Evolutionary conservation across 2,888 invertebrate genomes (phyloP), one percentile per base, ranked within the genome.

Genomic region (Epsilonema sp.): DNA sequence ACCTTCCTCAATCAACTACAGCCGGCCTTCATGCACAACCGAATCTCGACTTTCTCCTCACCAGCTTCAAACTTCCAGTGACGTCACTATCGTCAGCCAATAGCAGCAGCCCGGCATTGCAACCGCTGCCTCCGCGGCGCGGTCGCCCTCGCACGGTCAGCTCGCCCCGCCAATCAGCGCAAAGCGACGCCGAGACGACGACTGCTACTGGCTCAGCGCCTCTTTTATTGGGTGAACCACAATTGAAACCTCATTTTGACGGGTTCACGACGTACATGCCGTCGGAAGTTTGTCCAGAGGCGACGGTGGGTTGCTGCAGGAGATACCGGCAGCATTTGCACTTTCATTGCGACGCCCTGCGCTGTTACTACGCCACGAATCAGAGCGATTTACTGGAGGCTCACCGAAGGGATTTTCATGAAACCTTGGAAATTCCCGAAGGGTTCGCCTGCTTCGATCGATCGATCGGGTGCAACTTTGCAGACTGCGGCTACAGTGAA

Each of bases 361-460:
- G 79, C 56, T 89, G 87, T 63, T 78, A 82, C 61, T 84, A 81
- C 58, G 78, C 81, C 11, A 80, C 82, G 1, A 81, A 83, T 62
- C 75, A 78, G 42, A 77, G 80, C 49, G 78, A 79, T 51, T 76
- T 79, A 36, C 74, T 86, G 56, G 75, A 80, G 50, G 76, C 79
- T 56, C 87, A 87, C 62, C 78, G 82, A 66, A 23, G 22, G 23
- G 51, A 51, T 41, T 51, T 51, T 44, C 51, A 51, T 36, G 45
- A 21, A 3, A 77, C 80, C 55, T 75, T 78, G 39, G 80, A 80
- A 55, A 79, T 86, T 46, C 68, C 82, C 36, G 81, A 84, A 43
- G 82, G 83, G 1, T 87, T 83, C 61, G 80, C 82, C 51, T 82
- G 82, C 65, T 86, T 80, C 65, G 80, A 81, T 61, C 73, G 46